Base-by-base conservation (phyloP, 2,113 vertebrate genomes). In the Oncorhynchus tshawytscha region DNA sequence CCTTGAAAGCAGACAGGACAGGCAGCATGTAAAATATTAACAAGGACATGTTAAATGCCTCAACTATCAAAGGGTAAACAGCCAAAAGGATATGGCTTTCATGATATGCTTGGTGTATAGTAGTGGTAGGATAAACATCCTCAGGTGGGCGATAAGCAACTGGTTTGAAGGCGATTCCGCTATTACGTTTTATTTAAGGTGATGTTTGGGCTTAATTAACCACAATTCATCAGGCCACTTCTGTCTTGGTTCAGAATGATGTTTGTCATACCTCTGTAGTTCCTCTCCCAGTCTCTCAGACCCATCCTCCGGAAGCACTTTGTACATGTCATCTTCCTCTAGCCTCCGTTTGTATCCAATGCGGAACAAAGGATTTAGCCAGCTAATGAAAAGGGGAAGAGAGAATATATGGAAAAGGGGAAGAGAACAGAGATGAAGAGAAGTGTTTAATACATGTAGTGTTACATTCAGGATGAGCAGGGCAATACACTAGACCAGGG, bases 241-340 rank as follows among this genome's bases (percentile, higher is more conserved):
- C 59, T n/a, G 59, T 22, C n/a, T 60, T 6, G 20, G 64, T 29
- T 66, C 25, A 15, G 0, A 66, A 12, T 64, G 0, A 22, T 64
- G 27, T 27, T 29, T 20, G 27, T 59, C 45, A 83, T 91, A 99
- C 97, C 96, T 90, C 74, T 96, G 95, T 49, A 99, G 85, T 1
- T 95, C 91, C 67, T 95, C 93, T 22, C 97, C 97, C 18, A 97
- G 91, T 24, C 69, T 90, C 78, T 95, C 91, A 0, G 97, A 99
- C 39, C 90, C 79, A 81, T 98, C 97, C 81, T 96, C 95, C 0
- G 91, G 85, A 18, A 97, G 92, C 74, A 99, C 94, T 11, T 94
- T 90, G 62, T 93, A 99, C 95, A 99, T 94, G 79, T 99, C 97
- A 93, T 97, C 94, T 90, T 98, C 97, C 81, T 97, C 96, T 77